Evolutionary conservation across 92 coral and sea anemone species (phyloP), one percentile per base, ranked within the genome.

Genomic region (Scolanthus callimorphus): DNA sequence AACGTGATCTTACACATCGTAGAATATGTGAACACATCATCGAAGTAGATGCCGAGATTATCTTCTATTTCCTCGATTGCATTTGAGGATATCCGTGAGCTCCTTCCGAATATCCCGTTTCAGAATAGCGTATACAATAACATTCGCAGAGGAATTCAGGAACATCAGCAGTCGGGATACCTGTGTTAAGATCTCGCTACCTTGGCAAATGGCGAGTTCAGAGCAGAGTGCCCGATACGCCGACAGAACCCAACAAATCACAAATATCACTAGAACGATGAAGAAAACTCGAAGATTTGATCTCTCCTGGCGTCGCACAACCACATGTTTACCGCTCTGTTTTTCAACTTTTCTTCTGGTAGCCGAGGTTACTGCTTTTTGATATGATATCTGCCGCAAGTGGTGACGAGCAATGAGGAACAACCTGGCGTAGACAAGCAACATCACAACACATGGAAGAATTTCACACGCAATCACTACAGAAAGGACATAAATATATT

Each of bases 321-420:
- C n/a, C n/a, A n/a, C n/a, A n/a, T 25, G 25, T n/a, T 31, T 38
- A 1, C n/a, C n/a, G n/a, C n/a, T n/a, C n/a, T n/a, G n/a, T n/a
- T n/a, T n/a, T n/a, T n/a, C n/a, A 34, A 6, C 15, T 34, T 15
- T 6, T 6, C 6, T 34, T 6, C 15, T 34, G 9, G 15, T 6
- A 6, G 9, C 43, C 15, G 15, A 34, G 6, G 43, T 34, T 6
- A 15, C 43, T 6, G 15, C 43, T 34, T 15, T 34, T 34, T 34
- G 43, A 15, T 6, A 15, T 6, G 43, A 34, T 34, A 34, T 34
- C 25, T 63, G 75, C 25, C 78, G 59, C 19, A 46, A 34, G 57
- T 82, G 89, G 44, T 55, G 76, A 2, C 71, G 60, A 43, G 51
- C 79, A 3, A 82, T 65, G 26, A 31, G 15, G 39, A 69, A 59